These are phyloP conservation scores for Agrenia bidenticulata DNA, from an alignment of 2,888 invertebrate species.

Conservation along the genomic window DNA sequence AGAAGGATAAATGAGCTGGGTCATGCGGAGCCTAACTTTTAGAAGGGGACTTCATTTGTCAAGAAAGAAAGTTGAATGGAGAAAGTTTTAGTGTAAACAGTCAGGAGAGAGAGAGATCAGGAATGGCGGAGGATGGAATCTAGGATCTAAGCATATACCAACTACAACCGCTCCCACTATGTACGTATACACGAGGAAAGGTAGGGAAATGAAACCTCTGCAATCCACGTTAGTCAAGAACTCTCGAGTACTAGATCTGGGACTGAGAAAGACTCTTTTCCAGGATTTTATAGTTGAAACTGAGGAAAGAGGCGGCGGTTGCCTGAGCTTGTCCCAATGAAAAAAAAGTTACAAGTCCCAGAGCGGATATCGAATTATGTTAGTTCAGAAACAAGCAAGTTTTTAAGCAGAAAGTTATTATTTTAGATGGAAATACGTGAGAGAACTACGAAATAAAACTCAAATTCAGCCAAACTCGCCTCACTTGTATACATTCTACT, in stretches of 20 bases:
- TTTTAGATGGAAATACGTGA: slow-evolving; percentile 41
- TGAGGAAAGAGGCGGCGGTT: not conserved
- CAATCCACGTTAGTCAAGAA: slow-evolving; percentile 10
- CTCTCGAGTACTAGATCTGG: slow-evolving; percentile 9
- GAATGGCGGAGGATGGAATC: no score
- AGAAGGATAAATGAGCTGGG: slow-evolving; percentile 18
- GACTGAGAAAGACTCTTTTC: slow-evolving; percentile 28
- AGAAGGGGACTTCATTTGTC: slow-evolving; percentile 12
- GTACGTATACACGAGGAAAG: not conserved
- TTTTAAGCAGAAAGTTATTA: slow-evolving; percentile 49
- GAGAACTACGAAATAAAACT: slow-evolving; percentile 33
- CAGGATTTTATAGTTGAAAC: slow-evolving; percentile 20
- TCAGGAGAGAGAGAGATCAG: no score
- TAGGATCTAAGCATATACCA: no score
- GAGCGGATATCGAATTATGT: slow-evolving; percentile 50
- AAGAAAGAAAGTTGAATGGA: slow-evolving; percentile 17
- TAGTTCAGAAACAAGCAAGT: slow-evolving; percentile 39
- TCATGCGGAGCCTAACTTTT: slow-evolving; percentile 20
- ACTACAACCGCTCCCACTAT: not conserved
- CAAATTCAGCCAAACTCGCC: not conserved
- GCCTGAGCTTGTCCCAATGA: slow-evolving; percentile 16
- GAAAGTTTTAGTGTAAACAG: slow-evolving; percentile 6
- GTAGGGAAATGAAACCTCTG: slow-evolving; percentile 17
- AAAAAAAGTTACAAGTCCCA: slow-evolving; percentile 44
- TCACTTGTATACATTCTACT: no score